Base-by-base conservation (phyloP, 2,888 invertebrate species). In the Eupithecia vulgata region DNA sequence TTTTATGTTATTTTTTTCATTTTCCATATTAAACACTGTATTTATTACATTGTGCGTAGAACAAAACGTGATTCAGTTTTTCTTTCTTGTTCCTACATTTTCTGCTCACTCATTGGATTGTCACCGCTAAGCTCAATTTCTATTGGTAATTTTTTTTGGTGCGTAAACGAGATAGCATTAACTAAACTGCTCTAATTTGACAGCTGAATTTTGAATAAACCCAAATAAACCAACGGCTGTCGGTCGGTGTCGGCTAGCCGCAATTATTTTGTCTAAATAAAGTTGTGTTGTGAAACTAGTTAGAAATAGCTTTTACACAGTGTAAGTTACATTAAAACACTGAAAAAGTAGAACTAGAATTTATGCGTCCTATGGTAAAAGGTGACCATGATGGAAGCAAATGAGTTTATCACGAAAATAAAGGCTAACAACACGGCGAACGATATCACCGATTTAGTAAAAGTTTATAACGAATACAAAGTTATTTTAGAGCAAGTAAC, bases 351-450 rank as follows among this genome's bases (percentile, higher is more conserved):
- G 10, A 21, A 10, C 4, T 30, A 64, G 13, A 5, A 1, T 37
- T 10, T n/a, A 45, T 7, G 52, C 59, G 15, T 69, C 37, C 8
- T 66, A 70, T 67, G 48, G 61, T 67, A 52, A 69, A 40, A 30
- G n/a, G 17, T 17, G 61, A 12, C 12, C 6, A 25, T 40, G 42
- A 93, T 91, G 90, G 90, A 90, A 64, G 88, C 88, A 1, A 92
- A 90, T 70, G 83, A 85, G 67, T 92, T 93, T 72, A 80, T 92
- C 57, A 76, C 78, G 2, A 90, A 88, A 80, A 80, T 94, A 37
- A 93, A 92, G 80, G 92, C 90, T 1, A 83, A 87, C 67, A 89
- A 87, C 4, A 80, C 83, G 0, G 83, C 85, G 52, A 85, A 82
- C 67, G 90, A 91, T 66, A 71, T 81, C 34, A 78, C 45, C 67